Evolutionary conservation across 2,888 invertebrate genomes (phyloP).

Genomic region (Slavum lentiscoides): DNA sequence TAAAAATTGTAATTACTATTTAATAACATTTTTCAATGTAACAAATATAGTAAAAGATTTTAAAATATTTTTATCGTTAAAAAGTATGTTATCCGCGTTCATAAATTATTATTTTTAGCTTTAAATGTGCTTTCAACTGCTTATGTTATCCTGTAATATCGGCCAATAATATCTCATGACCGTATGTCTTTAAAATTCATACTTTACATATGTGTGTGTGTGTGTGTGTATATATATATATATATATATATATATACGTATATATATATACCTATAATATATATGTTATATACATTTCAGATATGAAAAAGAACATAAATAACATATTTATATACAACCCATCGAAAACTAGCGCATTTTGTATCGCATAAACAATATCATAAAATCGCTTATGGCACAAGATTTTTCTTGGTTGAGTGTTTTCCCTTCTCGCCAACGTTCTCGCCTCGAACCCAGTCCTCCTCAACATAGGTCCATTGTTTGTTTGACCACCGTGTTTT

Average conservation of each 20-base stretch:
- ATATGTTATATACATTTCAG: neutral
- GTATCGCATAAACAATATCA: constrained; percentile 42
- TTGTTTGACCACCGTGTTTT: constrained; percentile 50
- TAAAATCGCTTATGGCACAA: constrained; percentile 45
- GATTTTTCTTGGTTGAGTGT: constrained; percentile 34
- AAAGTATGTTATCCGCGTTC: too few relatives aligned
- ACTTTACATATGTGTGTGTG: too few relatives aligned
- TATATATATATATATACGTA: neutral
- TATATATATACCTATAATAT: neutral
- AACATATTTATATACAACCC: constrained; percentile 12
- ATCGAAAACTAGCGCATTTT: constrained; percentile 32
- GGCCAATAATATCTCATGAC: neutral
- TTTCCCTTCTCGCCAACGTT: neutral
- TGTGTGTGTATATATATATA: neutral
- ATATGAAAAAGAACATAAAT: constrained; percentile 40
- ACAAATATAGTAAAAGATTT: too few relatives aligned
- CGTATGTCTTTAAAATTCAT: constrained; percentile 8
- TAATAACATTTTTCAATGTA: too few relatives aligned
- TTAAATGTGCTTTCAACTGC: too few relatives aligned
- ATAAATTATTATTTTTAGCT: too few relatives aligned
- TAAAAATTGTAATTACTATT: too few relatives aligned
- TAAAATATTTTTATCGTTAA: too few relatives aligned
- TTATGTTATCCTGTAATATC: neutral
- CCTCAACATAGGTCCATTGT: constrained; percentile 36
- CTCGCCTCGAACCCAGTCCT: constrained; percentile 3